Evolutionary conservation across 2,113 vertebrate species (phyloP), one percentile per base, ranked within the genome.

Genomic region (Serinus canaria): DNA sequence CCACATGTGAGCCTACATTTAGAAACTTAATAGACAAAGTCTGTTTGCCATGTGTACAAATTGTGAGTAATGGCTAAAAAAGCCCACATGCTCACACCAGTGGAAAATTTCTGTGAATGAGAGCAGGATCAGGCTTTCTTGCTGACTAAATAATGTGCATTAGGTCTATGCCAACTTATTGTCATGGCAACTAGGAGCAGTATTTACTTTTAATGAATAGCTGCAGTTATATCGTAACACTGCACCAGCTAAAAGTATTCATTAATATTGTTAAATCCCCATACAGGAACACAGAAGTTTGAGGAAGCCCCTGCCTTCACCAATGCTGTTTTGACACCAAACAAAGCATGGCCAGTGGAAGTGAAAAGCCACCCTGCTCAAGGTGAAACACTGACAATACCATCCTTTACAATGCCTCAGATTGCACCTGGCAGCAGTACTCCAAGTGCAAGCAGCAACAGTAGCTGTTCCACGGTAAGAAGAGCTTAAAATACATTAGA

Each of bases 401-500:
- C 97, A 0, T 88, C 97, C 12, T 99, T 99, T 95, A 98, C 97
- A 0, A 91, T 98, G 86, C 98, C 98, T 83, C 99, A 99, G 97
- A 97, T 90, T 3, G 97, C 97, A 1, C 95, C 98, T 3, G 98
- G 98, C 94, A 99, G 97, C 92, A 97, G 97, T 86, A 99, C 99
- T 3, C 99, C 99, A 8, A 99, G 98, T 55, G 98, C 98, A 84
- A 99, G 97, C 92, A 98, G 98, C 97, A 98, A 95, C 95, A 98
- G 98, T 96, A 99, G 98, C 92, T 99, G 99, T 96, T 99, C 99
- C 95, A 99, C 99, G 94, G 99, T 99, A 97, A 98, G 98, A 56
- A 62, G 43, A 59, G 52, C 58, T 81, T 91, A 6, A 73, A 73
- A 82, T 37, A 23, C 30, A 46, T 33, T 19, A 23, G 23, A 28